A percentile compares a stretch with the other conserved stretches of the same genome.
These are phyloP conservation scores for Anarhynchus alexandrinus DNA, from an alignment of 2,113 vertebrate species.

Conservation along the genomic window DNA sequence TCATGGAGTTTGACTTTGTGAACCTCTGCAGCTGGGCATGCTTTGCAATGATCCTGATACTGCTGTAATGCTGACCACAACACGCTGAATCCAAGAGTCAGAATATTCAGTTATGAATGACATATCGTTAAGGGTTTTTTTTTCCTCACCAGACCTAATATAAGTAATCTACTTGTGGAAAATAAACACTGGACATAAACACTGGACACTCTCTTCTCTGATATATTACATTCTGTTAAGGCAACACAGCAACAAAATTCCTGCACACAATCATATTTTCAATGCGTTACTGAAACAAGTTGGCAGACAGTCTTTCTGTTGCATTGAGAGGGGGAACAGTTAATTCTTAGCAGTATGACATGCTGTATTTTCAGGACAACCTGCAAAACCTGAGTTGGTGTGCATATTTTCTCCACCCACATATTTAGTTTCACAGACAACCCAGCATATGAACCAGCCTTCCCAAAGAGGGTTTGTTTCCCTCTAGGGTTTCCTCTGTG, in stretches of 20 bases:
- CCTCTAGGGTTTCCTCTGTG: not conserved
- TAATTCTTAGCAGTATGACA: not conserved
- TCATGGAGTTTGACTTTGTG: not conserved
- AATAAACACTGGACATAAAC: not conserved
- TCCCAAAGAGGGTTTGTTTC: not conserved
- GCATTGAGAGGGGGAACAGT: not conserved
- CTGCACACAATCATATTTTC: not conserved
- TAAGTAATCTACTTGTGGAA: not conserved
- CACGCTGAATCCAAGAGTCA: not conserved
- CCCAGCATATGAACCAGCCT: not conserved
- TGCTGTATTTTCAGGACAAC: not conserved
- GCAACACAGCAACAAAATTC: not conserved
- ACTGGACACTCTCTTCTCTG: not conserved
- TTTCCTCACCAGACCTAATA: not conserved
- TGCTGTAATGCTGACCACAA: not conserved
- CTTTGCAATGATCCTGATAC: not conserved
- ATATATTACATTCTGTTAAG: not conserved
- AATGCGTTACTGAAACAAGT: not conserved
- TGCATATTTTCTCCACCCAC: not conserved
- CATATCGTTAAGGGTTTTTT: not conserved
- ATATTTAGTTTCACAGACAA: not conserved
- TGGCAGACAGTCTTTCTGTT: not conserved
- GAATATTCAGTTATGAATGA: not conserved
- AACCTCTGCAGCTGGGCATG: not conserved
- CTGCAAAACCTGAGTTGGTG: not conserved